Conservation (phyloP, 2,113 vertebrate genomes). For the human region GRCh38 chr7:134033501-134034000, state of each 20-base stretch:
- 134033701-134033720: neutral
- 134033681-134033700: neutral
- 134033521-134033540: neutral
- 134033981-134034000: neutral
- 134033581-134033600: neutral
- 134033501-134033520: neutral
- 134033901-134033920: neutral
- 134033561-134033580: neutral
- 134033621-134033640: neutral
- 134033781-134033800: neutral
- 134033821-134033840: neutral
- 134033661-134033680: neutral
- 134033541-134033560: neutral
- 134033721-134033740: neutral
- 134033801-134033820: neutral
- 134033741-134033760: neutral
- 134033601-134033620: neutral
- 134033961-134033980: neutral
- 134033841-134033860: neutral
- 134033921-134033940: neutral
- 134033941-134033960: neutral
- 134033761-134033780: neutral
- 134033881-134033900: neutral
- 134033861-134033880: neutral
- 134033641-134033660: neutral